These are phyloP conservation scores for Lepidochitona cinerea DNA, from an alignment of 2,888 invertebrate genomes.

Conservation along the genomic window DNA sequence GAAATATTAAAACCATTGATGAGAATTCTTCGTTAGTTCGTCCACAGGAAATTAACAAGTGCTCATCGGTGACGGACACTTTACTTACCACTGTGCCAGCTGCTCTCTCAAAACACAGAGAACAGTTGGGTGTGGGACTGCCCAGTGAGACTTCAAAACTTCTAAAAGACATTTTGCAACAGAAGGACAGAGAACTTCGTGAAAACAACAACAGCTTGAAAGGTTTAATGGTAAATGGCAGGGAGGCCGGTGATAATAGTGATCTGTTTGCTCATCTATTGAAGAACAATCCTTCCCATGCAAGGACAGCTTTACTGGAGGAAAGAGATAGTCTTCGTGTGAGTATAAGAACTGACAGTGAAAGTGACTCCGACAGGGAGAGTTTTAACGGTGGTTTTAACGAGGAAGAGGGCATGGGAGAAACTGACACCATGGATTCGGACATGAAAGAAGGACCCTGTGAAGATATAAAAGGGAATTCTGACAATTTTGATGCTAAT, in stretches of 20 bases:
- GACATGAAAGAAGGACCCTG: conserved; percentile 27
- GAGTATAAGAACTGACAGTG: conserved; percentile 35
- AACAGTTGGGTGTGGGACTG: neutral
- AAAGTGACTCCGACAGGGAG: conserved; percentile 29
- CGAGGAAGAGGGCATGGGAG: conserved; percentile 17
- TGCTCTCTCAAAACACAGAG: neutral
- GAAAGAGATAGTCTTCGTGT: neutral
- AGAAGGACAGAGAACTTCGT: conserved; percentile 84
- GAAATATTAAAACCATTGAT: neutral
- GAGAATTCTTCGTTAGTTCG: neutral
- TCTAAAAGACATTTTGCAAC: conserved; percentile 84
- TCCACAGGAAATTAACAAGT: neutral
- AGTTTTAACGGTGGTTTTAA: neutral
- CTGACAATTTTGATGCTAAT: conserved; percentile 24
- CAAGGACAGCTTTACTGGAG: neutral
- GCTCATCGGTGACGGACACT: neutral
- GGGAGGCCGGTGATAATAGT: neutral
- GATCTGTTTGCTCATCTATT: neutral
- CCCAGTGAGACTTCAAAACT: neutral
- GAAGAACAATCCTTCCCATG: neutral
- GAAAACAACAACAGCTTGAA: conserved; percentile 35
- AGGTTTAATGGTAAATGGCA: neutral
- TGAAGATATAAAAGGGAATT: conserved; percentile 34
- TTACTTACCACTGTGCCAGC: neutral
- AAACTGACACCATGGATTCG: conserved; percentile 27